These are phyloP conservation scores for Choloepus didactylus DNA, from an alignment of 2,797 vertebrate genomes.

Conservation along the genomic window DNA sequence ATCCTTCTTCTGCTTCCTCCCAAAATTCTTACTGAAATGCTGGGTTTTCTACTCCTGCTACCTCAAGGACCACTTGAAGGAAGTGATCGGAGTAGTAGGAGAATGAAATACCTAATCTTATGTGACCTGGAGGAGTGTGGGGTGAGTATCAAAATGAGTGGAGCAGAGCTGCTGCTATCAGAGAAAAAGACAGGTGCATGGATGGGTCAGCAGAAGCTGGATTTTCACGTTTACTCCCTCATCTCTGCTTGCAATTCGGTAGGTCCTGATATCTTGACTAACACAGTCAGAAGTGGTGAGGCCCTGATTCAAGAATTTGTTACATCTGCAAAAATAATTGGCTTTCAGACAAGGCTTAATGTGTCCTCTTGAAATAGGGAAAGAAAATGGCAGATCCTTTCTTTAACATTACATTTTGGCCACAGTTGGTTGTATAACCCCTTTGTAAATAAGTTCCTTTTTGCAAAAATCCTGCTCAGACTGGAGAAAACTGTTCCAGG, in stretches of 20 bases:
- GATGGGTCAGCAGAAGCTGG: not conserved
- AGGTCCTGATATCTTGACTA: not conserved
- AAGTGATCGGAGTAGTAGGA: not conserved
- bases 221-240: not conserved
- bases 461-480: constrained; percentile 6
- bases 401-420: not conserved
- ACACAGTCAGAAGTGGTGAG: not conserved
- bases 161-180: not conserved
- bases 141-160: not conserved
- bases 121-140: not conserved
- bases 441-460: not conserved
- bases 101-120: not conserved
- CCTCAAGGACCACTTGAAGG: not conserved
- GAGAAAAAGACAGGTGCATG: not conserved
- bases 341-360: constrained; percentile 29
- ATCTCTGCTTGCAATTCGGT: not conserved
- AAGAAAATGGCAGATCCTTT: not conserved
- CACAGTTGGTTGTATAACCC: not conserved
- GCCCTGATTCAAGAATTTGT: not conserved
- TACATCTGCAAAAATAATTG: not conserved
- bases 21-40: constrained; percentile 7
- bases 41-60: not conserved
- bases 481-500: not conserved
- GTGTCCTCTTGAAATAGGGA: not conserved
- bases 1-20: not conserved